phyloP scores from a whole-genome alignment of 2,797 vertebrate genomes.

The Denticeps clupeoides region DNA sequence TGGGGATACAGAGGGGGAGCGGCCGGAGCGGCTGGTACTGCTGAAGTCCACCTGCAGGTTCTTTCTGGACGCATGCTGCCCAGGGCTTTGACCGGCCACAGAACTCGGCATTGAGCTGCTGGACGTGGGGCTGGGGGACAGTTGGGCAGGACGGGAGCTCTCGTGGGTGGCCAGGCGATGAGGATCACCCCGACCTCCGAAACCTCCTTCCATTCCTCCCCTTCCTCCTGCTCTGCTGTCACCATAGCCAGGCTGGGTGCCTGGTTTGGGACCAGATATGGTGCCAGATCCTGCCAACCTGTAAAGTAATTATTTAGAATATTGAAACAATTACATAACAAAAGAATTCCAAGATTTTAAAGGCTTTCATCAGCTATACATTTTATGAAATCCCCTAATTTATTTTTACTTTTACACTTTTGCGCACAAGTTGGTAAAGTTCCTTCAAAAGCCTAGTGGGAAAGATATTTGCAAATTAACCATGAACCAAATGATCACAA shows the following conservation, averaged over 20 bases:
- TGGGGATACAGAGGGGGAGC: slow-evolving; percentile 76
- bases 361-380: too few species aligned
- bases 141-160: slow-evolving; percentile 46
- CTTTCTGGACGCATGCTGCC: slow-evolving; percentile 67
- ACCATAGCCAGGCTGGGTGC: slow-evolving; percentile 8
- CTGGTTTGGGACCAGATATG: background rate
- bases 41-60: slow-evolving; percentile 81
- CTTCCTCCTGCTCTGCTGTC: slow-evolving; percentile 26
- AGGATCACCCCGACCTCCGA: slow-evolving; percentile 43
- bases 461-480: too few species aligned
- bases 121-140: slow-evolving; percentile 21
- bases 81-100: slow-evolving; percentile 43
- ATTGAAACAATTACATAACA: too few species aligned
- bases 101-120: slow-evolving; percentile 18
- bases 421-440: too few species aligned
- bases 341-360: too few species aligned
- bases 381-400: too few species aligned
- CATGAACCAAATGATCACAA: too few species aligned
- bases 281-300: slow-evolving; percentile 18
- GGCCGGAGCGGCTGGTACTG: slow-evolving; percentile 54
- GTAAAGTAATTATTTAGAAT: too few species aligned
- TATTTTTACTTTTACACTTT: too few species aligned
- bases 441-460: too few species aligned
- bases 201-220: slow-evolving; percentile 30
- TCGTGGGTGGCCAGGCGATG: slow-evolving; percentile 59